These are phyloP conservation scores for Sebastes paucispinis DNA, from an alignment of 2,797 vertebrate genomes.

Conservation along the genomic window DNA sequence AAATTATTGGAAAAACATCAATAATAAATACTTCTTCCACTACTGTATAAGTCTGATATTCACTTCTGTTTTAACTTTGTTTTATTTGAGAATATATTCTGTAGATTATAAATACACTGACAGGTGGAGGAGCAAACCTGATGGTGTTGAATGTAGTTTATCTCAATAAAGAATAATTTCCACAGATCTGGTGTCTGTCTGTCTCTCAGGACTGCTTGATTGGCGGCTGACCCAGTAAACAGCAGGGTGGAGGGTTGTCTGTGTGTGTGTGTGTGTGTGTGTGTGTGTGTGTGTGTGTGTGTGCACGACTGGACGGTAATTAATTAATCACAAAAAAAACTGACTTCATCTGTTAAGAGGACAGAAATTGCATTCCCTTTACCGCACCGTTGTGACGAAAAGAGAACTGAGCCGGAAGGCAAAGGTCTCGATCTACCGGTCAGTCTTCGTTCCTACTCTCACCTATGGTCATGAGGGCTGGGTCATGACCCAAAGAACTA, in stretches of 20 bases:
- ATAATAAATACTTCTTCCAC: not conserved
- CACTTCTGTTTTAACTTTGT: not conserved
- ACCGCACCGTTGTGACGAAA: too few relatives aligned
- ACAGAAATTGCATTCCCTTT: not conserved
- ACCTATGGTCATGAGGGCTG: too few relatives aligned
- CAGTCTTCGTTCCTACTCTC: too few relatives aligned
- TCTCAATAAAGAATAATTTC: not conserved
- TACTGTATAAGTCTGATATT: not conserved
- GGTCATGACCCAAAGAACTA: too few relatives aligned
- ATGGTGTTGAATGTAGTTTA: not conserved
- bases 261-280: not conserved
- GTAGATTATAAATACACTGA: not conserved
- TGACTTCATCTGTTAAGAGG: not conserved
- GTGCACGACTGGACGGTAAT: not conserved
- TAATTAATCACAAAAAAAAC: not conserved
- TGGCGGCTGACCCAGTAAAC: not conserved
- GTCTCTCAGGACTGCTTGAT: conserved; percentile 26
- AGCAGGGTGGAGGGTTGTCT: not conserved
- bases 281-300: not conserved
- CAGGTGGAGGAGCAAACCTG: not conserved
- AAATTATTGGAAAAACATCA: not conserved
- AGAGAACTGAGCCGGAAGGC: too few relatives aligned
- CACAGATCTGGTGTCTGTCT: not conserved
- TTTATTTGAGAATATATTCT: not conserved
- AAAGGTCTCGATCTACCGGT: too few relatives aligned